A percentile compares a stretch with the other conserved stretches of the same genome.
These are phyloP conservation scores for Platerodrilus igneus DNA, from an alignment of 2,888 invertebrate species.

Conservation along the genomic window DNA sequence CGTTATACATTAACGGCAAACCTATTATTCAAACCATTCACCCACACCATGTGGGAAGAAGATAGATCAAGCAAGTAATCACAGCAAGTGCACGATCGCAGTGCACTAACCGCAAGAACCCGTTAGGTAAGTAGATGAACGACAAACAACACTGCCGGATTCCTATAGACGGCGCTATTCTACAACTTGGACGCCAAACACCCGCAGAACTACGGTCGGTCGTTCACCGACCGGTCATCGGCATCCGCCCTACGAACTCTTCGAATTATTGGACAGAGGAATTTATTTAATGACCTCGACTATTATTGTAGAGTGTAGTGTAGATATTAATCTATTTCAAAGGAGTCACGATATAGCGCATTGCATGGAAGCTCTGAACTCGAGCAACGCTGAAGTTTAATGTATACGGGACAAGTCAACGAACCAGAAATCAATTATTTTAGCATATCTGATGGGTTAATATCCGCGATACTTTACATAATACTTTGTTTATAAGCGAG, in stretches of 20 bases:
- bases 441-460: no score
- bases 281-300: slow-evolving; percentile 5
- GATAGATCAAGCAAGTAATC: slow-evolving; percentile 19
- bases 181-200: slow-evolving; percentile 35
- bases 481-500: no score
- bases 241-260: slow-evolving; percentile 11
- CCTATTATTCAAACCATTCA: no score
- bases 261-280: slow-evolving; percentile 10
- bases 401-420: no score
- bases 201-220: slow-evolving; percentile 26
- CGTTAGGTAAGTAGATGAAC: slow-evolving; percentile 33
- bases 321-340: slow-evolving; percentile 2
- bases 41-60: slow-evolving; percentile 14
- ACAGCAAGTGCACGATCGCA: slow-evolving; percentile 22
- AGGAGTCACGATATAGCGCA: no score
- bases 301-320: no score
- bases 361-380: no score
- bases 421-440: no score
- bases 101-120: slow-evolving; percentile 33
- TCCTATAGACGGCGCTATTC: slow-evolving; percentile 30
- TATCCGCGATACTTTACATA: no score
- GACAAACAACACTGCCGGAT: slow-evolving; percentile 29
- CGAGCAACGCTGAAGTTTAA: no score
- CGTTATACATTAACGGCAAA: no score
- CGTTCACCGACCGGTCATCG: slow-evolving; percentile 27